Base-by-base conservation (phyloP, 2,888 invertebrate species). In the Hirtodrosophila duncani region DNA sequence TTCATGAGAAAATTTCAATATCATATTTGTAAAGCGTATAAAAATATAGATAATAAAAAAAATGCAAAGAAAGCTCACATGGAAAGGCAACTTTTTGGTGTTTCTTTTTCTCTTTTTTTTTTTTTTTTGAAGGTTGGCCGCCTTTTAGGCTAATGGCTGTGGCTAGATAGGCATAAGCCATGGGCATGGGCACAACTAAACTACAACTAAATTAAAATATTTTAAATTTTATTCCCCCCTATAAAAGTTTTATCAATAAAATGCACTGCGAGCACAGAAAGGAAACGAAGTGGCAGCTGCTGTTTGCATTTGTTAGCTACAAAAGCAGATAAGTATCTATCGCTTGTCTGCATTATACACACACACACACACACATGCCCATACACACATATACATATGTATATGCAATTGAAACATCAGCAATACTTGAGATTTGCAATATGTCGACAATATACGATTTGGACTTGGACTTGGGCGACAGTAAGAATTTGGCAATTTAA, bases 331-430 rank as follows among this genome's bases (percentile, higher is more conserved):
- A 69, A 61, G 63, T 69, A 69, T 71, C 69, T 71, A 49, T 49
- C 34, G 52, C 48, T 57, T 67, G 71, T 74, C 79, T 78, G 72
- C 72, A 72, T 67, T 67, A 41, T 16, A 50, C 36, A 43, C 42
- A 51, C 16, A 46, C 23, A 26, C 21, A 26, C 11, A 41, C 27
- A 43, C 30, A 61, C 9, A 23, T 30, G 9, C 26, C n/a, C 11
- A 11, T 20, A 6, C 13, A 5, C 4, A n/a, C 9, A 5, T 36
- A 8, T 18, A 10, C 11, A 18, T 34, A 8, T 20, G 16, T 29
- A n/a, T 10, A 8, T 38, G 70, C 83, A 84, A 83, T 83, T 84
- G 84, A 84, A 84, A 84, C 83, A 84, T 84, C 84, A 84, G 84
- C 84, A 84, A 83, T 82, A 78, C 83, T 79, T 69, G 69, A 82